phyloP scores from a whole-genome alignment of 2,888 invertebrate genomes.

The Piscicola geometra region DNA sequence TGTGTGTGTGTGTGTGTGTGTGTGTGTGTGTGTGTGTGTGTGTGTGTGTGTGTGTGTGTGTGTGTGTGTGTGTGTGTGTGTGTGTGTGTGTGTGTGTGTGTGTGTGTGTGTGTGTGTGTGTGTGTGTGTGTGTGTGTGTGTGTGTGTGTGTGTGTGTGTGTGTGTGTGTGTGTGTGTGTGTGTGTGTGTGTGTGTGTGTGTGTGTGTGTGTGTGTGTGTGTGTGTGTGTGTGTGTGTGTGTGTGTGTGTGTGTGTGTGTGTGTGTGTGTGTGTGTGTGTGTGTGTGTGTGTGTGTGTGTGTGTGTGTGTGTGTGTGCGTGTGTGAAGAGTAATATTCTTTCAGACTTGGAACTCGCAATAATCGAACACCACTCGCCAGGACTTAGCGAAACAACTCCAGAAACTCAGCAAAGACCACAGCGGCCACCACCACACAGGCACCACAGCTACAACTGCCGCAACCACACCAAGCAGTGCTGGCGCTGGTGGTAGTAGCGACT shows the following conservation, averaged over 20 bases:
- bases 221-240: conserved; percentile 32
- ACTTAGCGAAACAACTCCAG: conserved; percentile 27
- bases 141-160: conserved; percentile 20
- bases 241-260: conserved; percentile 27
- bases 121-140: background rate
- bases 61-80: too few relatives aligned
- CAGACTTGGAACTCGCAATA: background rate
- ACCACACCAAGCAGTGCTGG: background rate
- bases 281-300: conserved; percentile 17
- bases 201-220: conserved; percentile 27
- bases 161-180: conserved; percentile 10
- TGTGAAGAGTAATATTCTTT: background rate
- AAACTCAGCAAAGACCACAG: background rate
- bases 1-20: too few relatives aligned
- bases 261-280: conserved; percentile 33
- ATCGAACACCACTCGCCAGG: conserved; percentile 4
- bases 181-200: conserved; percentile 17
- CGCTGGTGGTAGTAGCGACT: background rate
- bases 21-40: too few relatives aligned
- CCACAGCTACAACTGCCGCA: background rate
- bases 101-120: too few relatives aligned
- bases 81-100: too few relatives aligned
- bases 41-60: too few relatives aligned
- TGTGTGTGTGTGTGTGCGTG: conserved; percentile 12
- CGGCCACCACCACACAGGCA: background rate